Evolutionary conservation across 1,140 invertebrate genomes (phyloP), one percentile per base, ranked within the genome.

Genomic region (Drosophila malerkotliana): DNA sequence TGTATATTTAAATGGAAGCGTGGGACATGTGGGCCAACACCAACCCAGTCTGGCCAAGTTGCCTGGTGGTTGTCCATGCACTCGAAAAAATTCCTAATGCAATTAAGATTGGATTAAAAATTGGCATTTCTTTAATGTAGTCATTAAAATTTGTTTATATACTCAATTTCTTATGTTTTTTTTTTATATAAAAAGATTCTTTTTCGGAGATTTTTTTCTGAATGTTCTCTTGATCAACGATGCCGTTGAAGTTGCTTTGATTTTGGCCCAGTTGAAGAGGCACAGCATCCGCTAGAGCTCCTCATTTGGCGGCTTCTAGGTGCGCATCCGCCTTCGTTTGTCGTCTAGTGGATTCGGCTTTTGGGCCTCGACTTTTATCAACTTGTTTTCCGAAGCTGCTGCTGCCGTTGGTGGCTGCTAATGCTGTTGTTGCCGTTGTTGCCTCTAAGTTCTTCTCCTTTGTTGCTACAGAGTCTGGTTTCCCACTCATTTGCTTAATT

Each of bases 401-500:
- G 30, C 47, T 57, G 30, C 15, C 10, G 52, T 14, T 63, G 41
- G 24, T 47, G 51, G 18, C 18, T 18, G 18, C 18, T 18, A 18
- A 1, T 1, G 18, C 18, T 18, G 5, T 54, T n/a, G 12, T 44
- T 66, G 51, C 49, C 68, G 52, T 12, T 72, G 26, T 21, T 55
- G 37, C 48, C 57, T 49, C 45, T 57, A 32, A 26, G 55, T 52
- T 55, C 39, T 69, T 69, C 67, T 69, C 67, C 72, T 57, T 61
- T 49, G 69, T 52, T 54, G 58, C 66, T 56, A 44, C 52, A 52
- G 32, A 51, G 77, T 82, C 82, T 87, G 59, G 72, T 80, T 88
- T 87, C 82, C 82, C 82, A 87, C 82, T 87, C 82, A 87, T 87
- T 87, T 87, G 82, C 78, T 87, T 87, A 87, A 87, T 87, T 87